Evolutionary conservation across 2,113 vertebrate species (phyloP).

Genomic region (Bubo blakistoni): DNA sequence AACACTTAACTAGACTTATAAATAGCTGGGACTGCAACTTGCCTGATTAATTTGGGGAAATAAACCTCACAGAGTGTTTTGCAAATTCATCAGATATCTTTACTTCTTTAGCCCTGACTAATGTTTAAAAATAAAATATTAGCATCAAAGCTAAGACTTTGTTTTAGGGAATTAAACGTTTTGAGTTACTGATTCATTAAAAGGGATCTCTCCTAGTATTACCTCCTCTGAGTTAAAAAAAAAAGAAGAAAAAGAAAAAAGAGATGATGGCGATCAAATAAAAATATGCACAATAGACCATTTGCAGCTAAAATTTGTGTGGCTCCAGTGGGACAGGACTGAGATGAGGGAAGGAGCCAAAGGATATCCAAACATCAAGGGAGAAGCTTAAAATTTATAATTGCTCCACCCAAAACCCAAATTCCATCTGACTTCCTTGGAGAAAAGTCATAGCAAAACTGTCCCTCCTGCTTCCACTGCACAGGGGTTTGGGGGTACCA

Average conservation of each 20-base stretch:
- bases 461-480: not conserved
- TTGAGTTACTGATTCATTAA: constrained; percentile 39
- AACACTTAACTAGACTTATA: constrained; percentile 74
- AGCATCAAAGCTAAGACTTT: constrained; percentile 13
- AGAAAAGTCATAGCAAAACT: not conserved
- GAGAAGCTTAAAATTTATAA: not conserved
- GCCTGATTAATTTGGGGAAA: constrained; percentile 71
- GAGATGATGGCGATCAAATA: fast-evolving
- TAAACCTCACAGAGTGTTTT: constrained; percentile 52
- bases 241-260: not conserved
- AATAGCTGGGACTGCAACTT: constrained; percentile 63
- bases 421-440: not conserved
- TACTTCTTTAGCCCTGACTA: constrained; percentile 25
- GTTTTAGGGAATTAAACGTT: constrained; percentile 65
- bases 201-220: not conserved
- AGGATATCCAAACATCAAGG: not conserved
- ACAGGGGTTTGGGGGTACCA: too few relatives aligned
- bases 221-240: not conserved
- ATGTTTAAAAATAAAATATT: constrained; percentile 55
- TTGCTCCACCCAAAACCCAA: not conserved
- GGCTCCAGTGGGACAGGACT: not conserved
- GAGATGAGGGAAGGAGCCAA: not conserved
- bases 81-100: constrained; percentile 55
- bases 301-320: not conserved
- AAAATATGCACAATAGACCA: not conserved